phyloP scores from a whole-genome alignment of 1,140 invertebrate species.

The Limonius californicus region DNA sequence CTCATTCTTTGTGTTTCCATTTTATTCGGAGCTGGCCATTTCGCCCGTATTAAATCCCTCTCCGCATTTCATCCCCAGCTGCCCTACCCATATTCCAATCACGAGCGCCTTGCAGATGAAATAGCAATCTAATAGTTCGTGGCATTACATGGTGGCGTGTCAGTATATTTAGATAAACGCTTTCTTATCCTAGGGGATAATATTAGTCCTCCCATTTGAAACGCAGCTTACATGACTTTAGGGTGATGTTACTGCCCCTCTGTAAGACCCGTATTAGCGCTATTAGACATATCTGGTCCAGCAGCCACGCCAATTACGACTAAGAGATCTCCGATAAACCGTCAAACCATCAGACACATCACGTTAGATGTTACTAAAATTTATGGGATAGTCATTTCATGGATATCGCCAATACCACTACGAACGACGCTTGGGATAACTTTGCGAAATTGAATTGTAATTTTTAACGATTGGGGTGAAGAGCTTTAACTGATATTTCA shows the following conservation, averaged over 20 bases:
- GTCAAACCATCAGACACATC: not conserved
- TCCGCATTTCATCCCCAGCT: not conserved
- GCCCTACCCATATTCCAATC: conserved; percentile 4
- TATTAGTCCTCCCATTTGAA: conserved; percentile 36
- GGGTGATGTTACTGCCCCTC: conserved; percentile 19
- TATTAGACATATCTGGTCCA: conserved; percentile 36
- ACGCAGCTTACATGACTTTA: conserved; percentile 32
- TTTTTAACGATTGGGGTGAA: no score
- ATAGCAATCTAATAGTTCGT: conserved; percentile 6
- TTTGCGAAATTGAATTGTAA: not conserved
- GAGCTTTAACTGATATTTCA: no score
- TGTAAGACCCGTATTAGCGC: conserved; percentile 31
- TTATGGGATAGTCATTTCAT: not conserved
- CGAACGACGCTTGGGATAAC: not conserved
- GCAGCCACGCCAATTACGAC: conserved; percentile 36
- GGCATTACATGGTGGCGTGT: conserved; percentile 14
- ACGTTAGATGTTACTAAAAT: conserved; percentile 10
- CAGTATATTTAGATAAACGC: conserved; percentile 20
- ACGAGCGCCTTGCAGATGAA: conserved; percentile 5
- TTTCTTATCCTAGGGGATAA: conserved; percentile 34
- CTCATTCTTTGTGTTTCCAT: not conserved
- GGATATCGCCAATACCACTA: not conserved
- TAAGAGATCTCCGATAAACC: not conserved
- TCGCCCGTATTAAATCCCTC: conserved; percentile 2
- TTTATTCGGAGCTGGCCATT: not conserved